Evolutionary conservation across 2,113 vertebrate species (phyloP).

Genomic region (Ammodytes marinus): DNA sequence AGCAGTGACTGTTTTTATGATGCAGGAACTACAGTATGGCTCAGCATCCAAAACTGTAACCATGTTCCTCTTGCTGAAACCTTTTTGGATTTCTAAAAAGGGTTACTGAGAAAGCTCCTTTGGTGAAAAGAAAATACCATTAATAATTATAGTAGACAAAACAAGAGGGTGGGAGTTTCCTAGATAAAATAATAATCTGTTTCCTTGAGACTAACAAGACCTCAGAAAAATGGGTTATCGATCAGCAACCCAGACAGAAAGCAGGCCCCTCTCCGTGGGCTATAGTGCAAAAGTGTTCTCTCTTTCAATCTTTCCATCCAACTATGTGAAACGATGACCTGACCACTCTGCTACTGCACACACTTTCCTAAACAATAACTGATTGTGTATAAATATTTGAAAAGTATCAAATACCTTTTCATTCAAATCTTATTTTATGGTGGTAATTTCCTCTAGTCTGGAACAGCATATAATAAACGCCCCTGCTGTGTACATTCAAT

Average conservation of each 20-base stretch:
- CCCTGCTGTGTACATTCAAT: conserved; percentile 4
- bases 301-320: conserved; percentile 51
- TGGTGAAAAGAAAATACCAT: neutral
- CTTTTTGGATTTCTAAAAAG: neutral
- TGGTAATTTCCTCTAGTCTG: conserved; percentile 7
- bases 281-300: conserved; percentile 38
- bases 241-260: conserved; percentile 59
- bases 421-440: neutral
- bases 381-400: conserved; percentile 20
- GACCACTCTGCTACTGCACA: conserved; percentile 39
- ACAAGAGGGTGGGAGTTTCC: neutral
- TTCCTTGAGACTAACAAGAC: conserved; percentile 2
- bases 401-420: conserved; percentile 6
- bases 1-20: neutral
- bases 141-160: neutral
- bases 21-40: neutral
- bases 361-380: conserved; percentile 32
- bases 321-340: conserved; percentile 36
- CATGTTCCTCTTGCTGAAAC: neutral
- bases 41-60: neutral
- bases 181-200: neutral
- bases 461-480: conserved; percentile 22
- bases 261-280: conserved; percentile 44
- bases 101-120: neutral
- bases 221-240: conserved; percentile 44